Base-by-base conservation (phyloP, 1,140 invertebrate genomes). In the Hesperophylax magnus region DNA sequence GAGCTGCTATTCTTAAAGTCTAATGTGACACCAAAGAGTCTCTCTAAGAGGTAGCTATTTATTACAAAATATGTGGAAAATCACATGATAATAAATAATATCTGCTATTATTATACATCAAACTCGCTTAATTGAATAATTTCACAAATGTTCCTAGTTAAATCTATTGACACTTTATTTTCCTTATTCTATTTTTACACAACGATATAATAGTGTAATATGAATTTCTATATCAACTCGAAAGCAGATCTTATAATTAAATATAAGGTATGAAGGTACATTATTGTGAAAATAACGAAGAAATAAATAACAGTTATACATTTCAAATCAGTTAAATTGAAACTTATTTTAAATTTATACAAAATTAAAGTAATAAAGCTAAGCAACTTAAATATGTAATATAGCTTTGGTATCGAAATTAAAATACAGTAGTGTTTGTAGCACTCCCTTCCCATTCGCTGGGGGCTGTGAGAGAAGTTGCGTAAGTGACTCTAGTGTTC, bases 391-490 rank as follows among this genome's bases (percentile, higher is more conserved):
- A 47, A 47, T 8, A 39, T 39, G 34, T 39, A 7, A 7, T 9
- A 47, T 47, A 47, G 9, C 11, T 47, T 47, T 47, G 39, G 39
- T 47, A 67, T 34, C 11, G 6, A 61, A 77, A 34, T 81, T 81
- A 84, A 74, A 84, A 84, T 27, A 84, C 80, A 17, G 83, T 82
- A 1, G 71, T 81, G 78, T 78, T 84, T 31, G 81, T 78, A n/a
- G 75, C 80, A 7, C 56, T 58, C 4, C 76, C 76, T 54, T 84
- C 83, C 83, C 83, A 84, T 52, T 84, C 83, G 22, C 79, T 82
- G 79, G 84, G 80, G 82, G 84, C 58, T 58, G 82, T 79, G 74
- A 80, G 79, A 17, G 80, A 82, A n/a, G 84, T 78, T 2, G 83
- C 67, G 47, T 81, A 81, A 3, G 83, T 79, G 2, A 77, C 81